Percentiles rank a stretch among this genome's conserved stretches.
phyloP scores from a whole-genome alignment of 2,797 vertebrate genomes.

The Artibeus lituratus region DNA sequence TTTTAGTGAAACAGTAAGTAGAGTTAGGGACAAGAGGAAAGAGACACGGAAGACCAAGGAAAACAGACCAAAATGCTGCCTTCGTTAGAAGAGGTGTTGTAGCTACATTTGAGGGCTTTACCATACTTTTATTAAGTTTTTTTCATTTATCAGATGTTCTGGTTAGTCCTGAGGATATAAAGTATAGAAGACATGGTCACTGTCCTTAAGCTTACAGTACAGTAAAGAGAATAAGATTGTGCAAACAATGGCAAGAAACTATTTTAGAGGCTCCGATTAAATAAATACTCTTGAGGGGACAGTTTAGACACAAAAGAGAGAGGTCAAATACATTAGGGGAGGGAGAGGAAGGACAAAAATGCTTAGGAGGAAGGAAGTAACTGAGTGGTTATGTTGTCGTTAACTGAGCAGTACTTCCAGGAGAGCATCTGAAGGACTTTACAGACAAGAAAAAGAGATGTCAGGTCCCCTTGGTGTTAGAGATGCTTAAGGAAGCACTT shows the following conservation, averaged over 20 bases:
- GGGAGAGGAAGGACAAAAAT: not conserved
- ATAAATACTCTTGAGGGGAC: not conserved
- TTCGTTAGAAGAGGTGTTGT: not conserved
- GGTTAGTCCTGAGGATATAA: not conserved
- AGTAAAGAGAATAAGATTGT: not conserved
- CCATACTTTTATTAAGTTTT: not conserved
- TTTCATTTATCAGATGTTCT: not conserved
- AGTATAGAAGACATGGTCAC: not conserved
- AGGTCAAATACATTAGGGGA: not conserved
- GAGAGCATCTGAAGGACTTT: not conserved
- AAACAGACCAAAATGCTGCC: not conserved
- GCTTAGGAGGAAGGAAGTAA: not conserved
- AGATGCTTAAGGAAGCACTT: not conserved
- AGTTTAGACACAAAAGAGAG: not conserved
- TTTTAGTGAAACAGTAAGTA: not conserved
- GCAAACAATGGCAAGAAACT: not conserved
- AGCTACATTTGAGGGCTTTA: not conserved
- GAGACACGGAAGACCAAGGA: not conserved
- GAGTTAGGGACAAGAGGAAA: not conserved
- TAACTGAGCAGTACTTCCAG: not conserved
- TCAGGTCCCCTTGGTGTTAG: not conserved
- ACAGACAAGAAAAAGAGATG: not conserved
- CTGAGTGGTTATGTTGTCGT: no score
- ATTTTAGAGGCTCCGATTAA: not conserved
- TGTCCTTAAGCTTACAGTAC: not conserved